Conservation (phyloP, 2,888 invertebrate genomes). For the Tenthredo distinguenda region DNA sequence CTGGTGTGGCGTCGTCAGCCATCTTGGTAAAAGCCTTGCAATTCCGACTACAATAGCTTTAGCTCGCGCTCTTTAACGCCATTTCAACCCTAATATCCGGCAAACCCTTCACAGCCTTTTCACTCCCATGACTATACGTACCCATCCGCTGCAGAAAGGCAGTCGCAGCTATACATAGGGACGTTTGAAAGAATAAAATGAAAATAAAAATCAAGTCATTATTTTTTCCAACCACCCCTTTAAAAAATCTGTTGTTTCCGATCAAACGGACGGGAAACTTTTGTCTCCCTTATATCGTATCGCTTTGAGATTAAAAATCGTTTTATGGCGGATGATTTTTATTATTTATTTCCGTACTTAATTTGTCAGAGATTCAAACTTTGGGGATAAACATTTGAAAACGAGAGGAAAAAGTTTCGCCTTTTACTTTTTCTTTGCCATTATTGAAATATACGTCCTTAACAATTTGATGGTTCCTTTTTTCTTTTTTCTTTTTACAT, state of each 20-base stretch:
- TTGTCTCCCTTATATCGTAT: background rate
- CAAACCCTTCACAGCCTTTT: conserved; percentile 23
- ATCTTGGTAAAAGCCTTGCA: conserved; percentile 40
- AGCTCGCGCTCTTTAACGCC: conserved; percentile 41
- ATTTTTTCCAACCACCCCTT: background rate
- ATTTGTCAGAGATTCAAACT: background rate
- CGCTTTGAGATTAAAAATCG: background rate
- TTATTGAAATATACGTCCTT: background rate
- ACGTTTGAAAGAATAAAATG: background rate
- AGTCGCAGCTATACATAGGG: background rate
- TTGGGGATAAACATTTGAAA: background rate
- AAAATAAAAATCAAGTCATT: background rate
- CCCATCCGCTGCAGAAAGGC: background rate
- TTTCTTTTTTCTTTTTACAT: background rate
- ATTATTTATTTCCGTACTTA: background rate
- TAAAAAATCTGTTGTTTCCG: too few species aligned
- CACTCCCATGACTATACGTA: background rate
- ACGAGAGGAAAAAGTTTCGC: background rate
- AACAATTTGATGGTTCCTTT: background rate
- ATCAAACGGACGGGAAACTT: too few species aligned
- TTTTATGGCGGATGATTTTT: too few species aligned
- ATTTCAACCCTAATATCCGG: conserved; percentile 48
- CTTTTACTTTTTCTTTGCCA: background rate
- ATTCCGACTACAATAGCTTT: conserved; percentile 37
- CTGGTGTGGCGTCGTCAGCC: conserved; percentile 22